Percentiles rank a stretch among this genome's conserved stretches.
phyloP scores from a whole-genome alignment of 2,113 vertebrate species.

The Aramus guarauna region DNA sequence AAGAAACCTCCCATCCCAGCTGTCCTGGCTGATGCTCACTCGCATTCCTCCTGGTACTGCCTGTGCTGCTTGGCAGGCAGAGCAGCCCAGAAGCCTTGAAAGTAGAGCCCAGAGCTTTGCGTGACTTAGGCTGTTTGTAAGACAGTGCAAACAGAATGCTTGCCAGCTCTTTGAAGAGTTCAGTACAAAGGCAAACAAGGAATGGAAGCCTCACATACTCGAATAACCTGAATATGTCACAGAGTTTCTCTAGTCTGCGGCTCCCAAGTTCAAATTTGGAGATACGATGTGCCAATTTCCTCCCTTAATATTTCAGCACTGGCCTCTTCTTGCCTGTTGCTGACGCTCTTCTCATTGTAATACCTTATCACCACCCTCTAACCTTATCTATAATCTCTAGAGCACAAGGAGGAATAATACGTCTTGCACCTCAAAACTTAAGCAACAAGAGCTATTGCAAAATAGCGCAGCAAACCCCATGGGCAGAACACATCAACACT shows the following conservation, averaged over 20 bases:
- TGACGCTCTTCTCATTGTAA: not conserved
- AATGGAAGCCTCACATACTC: not conserved
- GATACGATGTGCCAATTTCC: not conserved
- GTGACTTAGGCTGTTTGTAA: not conserved
- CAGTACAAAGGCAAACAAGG: not conserved
- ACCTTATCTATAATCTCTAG: not conserved
- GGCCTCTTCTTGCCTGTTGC: not conserved
- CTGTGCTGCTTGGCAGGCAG: not conserved
- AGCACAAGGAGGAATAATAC: not conserved
- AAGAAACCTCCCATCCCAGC: not conserved
- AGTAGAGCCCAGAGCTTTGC: not conserved
- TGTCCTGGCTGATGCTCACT: not conserved
- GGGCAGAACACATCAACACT: not conserved
- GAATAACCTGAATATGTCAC: not conserved
- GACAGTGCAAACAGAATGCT: not conserved
- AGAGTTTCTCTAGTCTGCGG: not conserved
- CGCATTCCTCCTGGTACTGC: not conserved
- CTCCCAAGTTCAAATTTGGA: not conserved
- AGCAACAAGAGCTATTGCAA: slow-evolving; percentile 32
- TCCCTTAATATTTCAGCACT: not conserved
- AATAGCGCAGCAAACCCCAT: not conserved
- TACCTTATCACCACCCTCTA: not conserved
- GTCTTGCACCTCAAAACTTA: not conserved
- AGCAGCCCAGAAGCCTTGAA: not conserved
- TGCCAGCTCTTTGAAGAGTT: not conserved